Conservation (phyloP, 2,797 vertebrate genomes). For the Chelidonichthys spinosus region DNA sequence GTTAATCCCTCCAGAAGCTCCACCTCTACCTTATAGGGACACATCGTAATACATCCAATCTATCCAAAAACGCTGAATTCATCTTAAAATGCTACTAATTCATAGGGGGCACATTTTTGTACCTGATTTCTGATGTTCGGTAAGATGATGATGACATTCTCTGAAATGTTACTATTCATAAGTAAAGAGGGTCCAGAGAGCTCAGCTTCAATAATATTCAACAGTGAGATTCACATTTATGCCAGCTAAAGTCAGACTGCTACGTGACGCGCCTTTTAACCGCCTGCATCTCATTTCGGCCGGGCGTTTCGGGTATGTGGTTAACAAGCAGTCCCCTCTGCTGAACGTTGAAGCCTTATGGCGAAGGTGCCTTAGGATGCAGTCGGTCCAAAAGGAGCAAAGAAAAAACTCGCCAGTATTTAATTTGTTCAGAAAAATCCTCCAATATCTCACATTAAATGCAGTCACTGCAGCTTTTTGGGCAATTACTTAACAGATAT, state of each 20-base stretch:
- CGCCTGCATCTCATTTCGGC: slow-evolving; percentile 23
- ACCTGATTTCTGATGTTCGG: slow-evolving; percentile 50
- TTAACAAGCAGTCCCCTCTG: slow-evolving; percentile 21
- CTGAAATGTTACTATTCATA: slow-evolving; percentile 68
- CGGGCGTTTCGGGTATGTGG: slow-evolving; percentile 6
- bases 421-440: slow-evolving; percentile 5
- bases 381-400: neutral
- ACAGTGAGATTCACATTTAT: slow-evolving; percentile 43
- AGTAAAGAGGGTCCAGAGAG: slow-evolving; percentile 53
- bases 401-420: neutral
- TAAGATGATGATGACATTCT: slow-evolving; percentile 70
- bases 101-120: slow-evolving; percentile 24
- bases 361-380: neutral
- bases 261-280: slow-evolving; percentile 51
- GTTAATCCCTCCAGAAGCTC: slow-evolving; percentile 50
- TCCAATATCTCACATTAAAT: neutral
- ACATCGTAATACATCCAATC: slow-evolving; percentile 1
- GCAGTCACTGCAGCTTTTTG: neutral
- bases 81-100: slow-evolving; percentile 19
- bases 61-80: slow-evolving; percentile 13
- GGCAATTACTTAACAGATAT: neutral
- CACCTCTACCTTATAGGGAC: slow-evolving; percentile 31
- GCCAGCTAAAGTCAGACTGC: slow-evolving; percentile 32
- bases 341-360: neutral
- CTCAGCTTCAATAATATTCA: slow-evolving; percentile 54